Percentiles rank a stretch among this genome's conserved stretches.
Evolutionary conservation across 1,140 invertebrate genomes (phyloP).

Genomic region (Anthonomus grandis): DNA sequence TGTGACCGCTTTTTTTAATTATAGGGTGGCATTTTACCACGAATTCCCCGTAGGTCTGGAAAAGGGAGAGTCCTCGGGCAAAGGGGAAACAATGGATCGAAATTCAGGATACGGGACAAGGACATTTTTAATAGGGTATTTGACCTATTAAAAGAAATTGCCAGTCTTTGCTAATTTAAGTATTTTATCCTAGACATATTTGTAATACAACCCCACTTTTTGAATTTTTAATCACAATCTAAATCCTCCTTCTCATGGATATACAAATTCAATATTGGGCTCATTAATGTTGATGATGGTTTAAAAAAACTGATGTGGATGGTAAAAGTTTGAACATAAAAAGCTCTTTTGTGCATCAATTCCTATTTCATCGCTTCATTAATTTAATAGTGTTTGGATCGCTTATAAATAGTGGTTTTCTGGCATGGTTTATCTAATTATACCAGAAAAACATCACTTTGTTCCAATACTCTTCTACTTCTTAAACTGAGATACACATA

Average conservation of each 20-base stretch:
- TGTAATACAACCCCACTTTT: not conserved
- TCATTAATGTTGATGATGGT: not conserved
- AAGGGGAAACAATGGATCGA: slow-evolving; percentile 4
- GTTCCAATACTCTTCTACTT: no score
- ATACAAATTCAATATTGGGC: not conserved
- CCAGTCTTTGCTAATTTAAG: not conserved
- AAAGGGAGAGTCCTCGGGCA: slow-evolving; percentile 20
- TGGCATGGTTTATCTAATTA: no score
- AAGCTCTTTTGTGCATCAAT: no score
- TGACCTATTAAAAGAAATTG: no score
- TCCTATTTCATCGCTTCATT: no score
- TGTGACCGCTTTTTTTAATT: slow-evolving; percentile 30
- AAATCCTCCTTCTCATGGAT: not conserved
- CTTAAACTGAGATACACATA: no score
- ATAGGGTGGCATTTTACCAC: slow-evolving; percentile 30
- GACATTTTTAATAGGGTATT: not conserved
- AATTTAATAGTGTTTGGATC: no score
- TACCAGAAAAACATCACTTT: no score
- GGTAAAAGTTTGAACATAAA: no score
- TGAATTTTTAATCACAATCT: not conserved
- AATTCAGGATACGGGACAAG: slow-evolving; percentile 2
- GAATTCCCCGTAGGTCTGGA: slow-evolving; percentile 22
- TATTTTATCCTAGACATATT: not conserved
- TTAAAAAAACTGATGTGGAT: no score
- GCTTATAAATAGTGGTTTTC: no score